Evolutionary conservation across 2,797 vertebrate species (phyloP).

Genomic region (Lepilemur ruficaudatus): DNA sequence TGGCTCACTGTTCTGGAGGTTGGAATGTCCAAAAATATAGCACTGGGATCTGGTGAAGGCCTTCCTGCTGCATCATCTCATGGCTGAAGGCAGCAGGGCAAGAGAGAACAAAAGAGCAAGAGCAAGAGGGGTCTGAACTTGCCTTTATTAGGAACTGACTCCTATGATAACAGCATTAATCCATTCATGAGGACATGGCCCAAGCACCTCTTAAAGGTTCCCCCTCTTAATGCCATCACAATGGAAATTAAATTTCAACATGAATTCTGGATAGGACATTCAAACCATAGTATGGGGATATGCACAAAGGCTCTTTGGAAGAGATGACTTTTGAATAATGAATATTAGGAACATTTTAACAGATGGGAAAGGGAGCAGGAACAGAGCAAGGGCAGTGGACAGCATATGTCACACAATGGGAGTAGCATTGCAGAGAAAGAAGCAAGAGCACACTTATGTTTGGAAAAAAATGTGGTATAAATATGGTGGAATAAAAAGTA

Average conservation of each 20-base stretch:
- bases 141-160: background rate
- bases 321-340: background rate
- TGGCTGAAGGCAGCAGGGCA: background rate
- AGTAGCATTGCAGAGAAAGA: background rate
- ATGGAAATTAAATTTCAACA: background rate
- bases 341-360: conserved; percentile 14
- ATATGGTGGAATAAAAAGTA: background rate
- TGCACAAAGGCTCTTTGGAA: background rate
- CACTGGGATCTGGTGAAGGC: background rate
- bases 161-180: background rate
- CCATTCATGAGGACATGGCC: background rate
- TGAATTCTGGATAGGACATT: background rate
- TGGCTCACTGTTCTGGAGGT: background rate
- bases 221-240: background rate
- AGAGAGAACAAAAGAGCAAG: background rate
- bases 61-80: background rate
- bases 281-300: background rate
- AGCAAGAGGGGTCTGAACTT: background rate
- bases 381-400: background rate
- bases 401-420: background rate
- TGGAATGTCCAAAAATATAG: background rate
- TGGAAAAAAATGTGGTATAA: background rate
- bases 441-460: background rate
- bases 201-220: background rate
- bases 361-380: background rate